Conservation (phyloP, 2,113 vertebrate genomes). For the Procavia capensis region DNA sequence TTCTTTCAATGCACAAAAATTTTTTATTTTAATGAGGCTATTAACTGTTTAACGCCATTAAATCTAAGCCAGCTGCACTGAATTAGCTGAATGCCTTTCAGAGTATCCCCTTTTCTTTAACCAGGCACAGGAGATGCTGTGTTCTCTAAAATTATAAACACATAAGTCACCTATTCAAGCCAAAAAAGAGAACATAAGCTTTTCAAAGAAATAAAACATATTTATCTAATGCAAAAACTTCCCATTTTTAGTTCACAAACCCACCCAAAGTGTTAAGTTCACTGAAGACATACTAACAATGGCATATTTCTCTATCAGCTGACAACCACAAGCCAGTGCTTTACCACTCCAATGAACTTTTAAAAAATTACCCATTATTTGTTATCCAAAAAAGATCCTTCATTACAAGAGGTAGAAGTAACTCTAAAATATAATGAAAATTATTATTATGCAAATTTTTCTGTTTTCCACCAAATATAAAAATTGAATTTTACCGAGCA, state of each 20-base stretch:
- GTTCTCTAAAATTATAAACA: conserved; percentile 16
- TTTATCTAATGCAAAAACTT: neutral
- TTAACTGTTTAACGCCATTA: too few species aligned
- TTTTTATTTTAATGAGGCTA: too few species aligned
- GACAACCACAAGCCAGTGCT: neutral
- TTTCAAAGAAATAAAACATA: conserved; percentile 1
- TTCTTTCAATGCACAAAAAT: too few species aligned
- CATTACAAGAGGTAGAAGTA: conserved; percentile 9
- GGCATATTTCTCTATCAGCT: conserved; percentile 18
- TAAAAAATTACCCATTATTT: neutral
- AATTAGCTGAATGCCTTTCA: neutral
- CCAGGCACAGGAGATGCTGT: neutral
- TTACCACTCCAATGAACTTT: neutral
- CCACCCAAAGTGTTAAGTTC: conserved; percentile 3
- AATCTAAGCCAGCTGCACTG: too few species aligned
- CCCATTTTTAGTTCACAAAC: neutral
- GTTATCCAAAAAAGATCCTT: neutral
- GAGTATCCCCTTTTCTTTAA: neutral
- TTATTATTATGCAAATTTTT: neutral
- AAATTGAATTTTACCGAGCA: neutral
- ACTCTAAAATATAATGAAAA: conserved; percentile 35
- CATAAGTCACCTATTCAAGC: conserved; percentile 1
- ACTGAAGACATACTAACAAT: neutral
- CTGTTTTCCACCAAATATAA: neutral
- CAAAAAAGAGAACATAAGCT: neutral